phyloP scores from a whole-genome alignment of 1,140 invertebrate species.

The fruit fly (Drosophila melanogaster) region Release_6_plus_ISO1_MT NT_033779.5:9106001-9106500 shows the following conservation, averaged over 20 bases:
- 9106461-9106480: constrained; percentile 45
- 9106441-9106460: constrained; percentile 26
- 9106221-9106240: constrained; percentile 77
- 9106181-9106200: constrained; percentile 11
- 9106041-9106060: background rate
- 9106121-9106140: constrained; percentile 23
- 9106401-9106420: constrained; percentile 36
- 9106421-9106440: constrained; percentile 62
- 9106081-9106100: background rate
- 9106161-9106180: background rate
- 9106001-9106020: background rate
- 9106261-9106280: background rate
- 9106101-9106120: constrained; percentile 11
- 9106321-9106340: constrained; percentile 68
- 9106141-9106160: constrained; percentile 6
- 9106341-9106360: constrained; percentile 71
- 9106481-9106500: constrained; percentile 32
- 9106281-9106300: constrained; percentile 30
- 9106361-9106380: constrained; percentile 23
- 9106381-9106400: constrained; percentile 8
- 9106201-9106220: constrained; percentile 65
- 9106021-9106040: background rate
- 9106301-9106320: constrained; percentile 48
- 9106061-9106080: background rate
- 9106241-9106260: constrained; percentile 17